phyloP scores from a whole-genome alignment of 2,797 vertebrate genomes.

The Emys orbicularis region DNA sequence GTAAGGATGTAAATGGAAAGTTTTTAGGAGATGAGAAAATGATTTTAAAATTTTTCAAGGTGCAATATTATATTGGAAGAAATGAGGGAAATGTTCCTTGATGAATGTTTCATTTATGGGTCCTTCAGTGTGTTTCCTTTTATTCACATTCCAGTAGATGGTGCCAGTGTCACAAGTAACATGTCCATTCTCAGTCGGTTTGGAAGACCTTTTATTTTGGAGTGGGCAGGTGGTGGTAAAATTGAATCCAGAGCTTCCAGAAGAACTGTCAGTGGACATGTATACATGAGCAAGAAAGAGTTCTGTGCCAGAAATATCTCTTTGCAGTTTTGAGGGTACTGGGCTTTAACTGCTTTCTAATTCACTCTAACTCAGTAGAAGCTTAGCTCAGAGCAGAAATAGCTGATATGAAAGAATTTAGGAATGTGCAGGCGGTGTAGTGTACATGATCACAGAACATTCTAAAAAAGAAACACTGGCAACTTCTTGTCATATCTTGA shows the following conservation, averaged over 20 bases:
- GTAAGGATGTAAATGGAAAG: background rate
- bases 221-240: background rate
- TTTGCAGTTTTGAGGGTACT: background rate
- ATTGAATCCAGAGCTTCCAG: background rate
- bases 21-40: conserved; percentile 17
- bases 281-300: background rate
- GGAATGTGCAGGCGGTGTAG: background rate
- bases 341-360: background rate
- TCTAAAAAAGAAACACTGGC: background rate
- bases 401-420: background rate
- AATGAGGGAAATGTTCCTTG: background rate
- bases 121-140: background rate
- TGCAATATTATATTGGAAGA: background rate
- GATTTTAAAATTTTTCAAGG: background rate
- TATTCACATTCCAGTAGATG: conserved; percentile 74
- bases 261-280: background rate
- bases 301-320: background rate
- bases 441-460: background rate
- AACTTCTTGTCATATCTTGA: background rate
- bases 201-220: background rate
- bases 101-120: background rate
- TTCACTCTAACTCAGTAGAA: background rate
- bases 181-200: background rate
- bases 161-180: conserved; percentile 73
- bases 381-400: background rate